These are phyloP conservation scores for Anguilla japonica DNA, from an alignment of 2,113 vertebrate genomes.

Conservation along the genomic window DNA sequence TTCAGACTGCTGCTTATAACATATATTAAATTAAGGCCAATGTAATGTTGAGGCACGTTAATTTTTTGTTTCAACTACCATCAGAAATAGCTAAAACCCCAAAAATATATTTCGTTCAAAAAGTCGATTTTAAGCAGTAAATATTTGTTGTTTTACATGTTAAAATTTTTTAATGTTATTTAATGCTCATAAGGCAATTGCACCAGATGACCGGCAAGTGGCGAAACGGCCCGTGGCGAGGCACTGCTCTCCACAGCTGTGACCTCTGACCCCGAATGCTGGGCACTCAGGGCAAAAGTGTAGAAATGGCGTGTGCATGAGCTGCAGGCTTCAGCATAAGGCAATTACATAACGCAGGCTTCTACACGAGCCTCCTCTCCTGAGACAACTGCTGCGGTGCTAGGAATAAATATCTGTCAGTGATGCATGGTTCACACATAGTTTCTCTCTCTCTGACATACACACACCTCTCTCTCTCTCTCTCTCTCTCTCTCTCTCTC, in stretches of 20 bases:
- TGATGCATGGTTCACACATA: background rate
- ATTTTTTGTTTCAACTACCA: too few relatives aligned
- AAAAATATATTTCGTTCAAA: too few relatives aligned
- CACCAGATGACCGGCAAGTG: conserved; percentile 34
- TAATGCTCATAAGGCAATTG: background rate
- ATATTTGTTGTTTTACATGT: too few relatives aligned
- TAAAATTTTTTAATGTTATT: too few relatives aligned
- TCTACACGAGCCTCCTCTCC: background rate
- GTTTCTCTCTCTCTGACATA: too few relatives aligned
- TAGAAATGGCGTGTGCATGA: background rate
- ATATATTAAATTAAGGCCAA: too few relatives aligned
- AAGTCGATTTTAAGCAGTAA: too few relatives aligned
- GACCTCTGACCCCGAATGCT: background rate
- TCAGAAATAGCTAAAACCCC: too few relatives aligned
- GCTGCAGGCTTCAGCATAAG: background rate
- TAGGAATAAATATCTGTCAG: background rate
- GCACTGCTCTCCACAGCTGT: background rate
- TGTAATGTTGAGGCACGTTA: too few relatives aligned
- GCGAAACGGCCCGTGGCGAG: background rate
- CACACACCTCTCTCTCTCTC: too few relatives aligned
- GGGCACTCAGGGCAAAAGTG: background rate
- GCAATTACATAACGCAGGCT: background rate
- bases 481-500: too few relatives aligned
- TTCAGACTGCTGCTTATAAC: too few relatives aligned
- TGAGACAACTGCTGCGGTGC: background rate